Base-by-base conservation (phyloP, 1,140 invertebrate species). In the Chymomyza costata region DNA sequence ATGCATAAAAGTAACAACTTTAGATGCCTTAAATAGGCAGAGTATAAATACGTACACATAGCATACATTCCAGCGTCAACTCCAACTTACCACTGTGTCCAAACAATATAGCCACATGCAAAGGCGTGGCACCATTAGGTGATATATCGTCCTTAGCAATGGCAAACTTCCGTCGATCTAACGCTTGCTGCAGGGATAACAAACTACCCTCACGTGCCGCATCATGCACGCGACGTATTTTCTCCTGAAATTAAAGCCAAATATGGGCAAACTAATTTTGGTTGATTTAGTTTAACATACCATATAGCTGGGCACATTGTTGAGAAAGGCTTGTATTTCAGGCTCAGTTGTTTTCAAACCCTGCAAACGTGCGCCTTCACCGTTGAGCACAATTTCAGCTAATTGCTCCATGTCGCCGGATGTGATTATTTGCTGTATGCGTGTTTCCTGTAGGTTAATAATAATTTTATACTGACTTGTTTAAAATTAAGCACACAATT, bases 101-200 rank as follows among this genome's bases (percentile, higher is more conserved):
- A 85, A 93, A 94, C 49, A 97, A 89, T 0, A 94, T 92, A 6
- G 96, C 95, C 40, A 97, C 96, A 86, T 99, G 97, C 30, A 99
- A 87, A 1, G 97, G 93, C 0, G 95, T 96, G 16, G 95, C 92
- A n/a, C 95, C 94, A 67, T 94, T 92, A 25, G 93, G 90, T 34
- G 92, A 93, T 56, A 90, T 89, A 44, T 89, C 88, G 86, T 97
- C 94, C 64, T 93, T 90, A 5, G 95, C 94, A 32, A 95, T 90
- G 6, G 95, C 95, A 80, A 97, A 94, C 89, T 97, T 95, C 81
- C 95, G 93, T 47, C 95, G 87, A 87, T 97, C 95, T 61, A 97
- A 87, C 2, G 95, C 91, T 41, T 91, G 90, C 87, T 96, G 94
- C 17, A 97, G 87, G 59, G 94, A 94, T 67, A 93, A 86, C 54